Conservation (phyloP, 2,797 vertebrate genomes). For the Melanotaenia boesemani region DNA sequence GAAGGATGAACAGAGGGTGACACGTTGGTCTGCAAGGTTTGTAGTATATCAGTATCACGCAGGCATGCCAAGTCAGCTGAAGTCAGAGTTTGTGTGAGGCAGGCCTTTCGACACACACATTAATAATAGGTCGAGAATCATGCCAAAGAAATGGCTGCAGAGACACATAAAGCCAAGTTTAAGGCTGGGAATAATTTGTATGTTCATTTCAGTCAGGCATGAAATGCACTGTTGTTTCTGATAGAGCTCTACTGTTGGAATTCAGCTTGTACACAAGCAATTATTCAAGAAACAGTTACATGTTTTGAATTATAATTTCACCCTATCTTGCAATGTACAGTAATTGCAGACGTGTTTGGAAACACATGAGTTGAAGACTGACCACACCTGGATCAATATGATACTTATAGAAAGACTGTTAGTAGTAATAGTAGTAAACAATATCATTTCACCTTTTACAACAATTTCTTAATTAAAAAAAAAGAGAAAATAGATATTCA, state of each 20-base stretch:
- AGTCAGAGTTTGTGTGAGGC: slow-evolving; percentile 21
- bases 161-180: neutral
- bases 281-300: too few species aligned
- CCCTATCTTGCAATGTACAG: too few species aligned
- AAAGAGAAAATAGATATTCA: neutral
- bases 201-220: slow-evolving; percentile 25
- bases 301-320: too few species aligned
- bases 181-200: slow-evolving; percentile 8
- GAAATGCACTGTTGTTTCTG: slow-evolving; percentile 12
- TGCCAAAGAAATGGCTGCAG: neutral
- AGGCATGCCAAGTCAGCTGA: slow-evolving; percentile 21
- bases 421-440: neutral
- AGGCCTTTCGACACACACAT: slow-evolving; percentile 1
- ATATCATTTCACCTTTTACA: neutral
- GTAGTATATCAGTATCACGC: slow-evolving; percentile 34
- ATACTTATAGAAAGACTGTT: neutral
- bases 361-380: too few species aligned
- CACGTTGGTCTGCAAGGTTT: slow-evolving; percentile 29
- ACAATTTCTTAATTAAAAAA: neutral
- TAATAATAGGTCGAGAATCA: neutral
- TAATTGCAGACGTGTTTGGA: too few species aligned
- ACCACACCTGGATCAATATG: too few species aligned
- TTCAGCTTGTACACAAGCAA: slow-evolving; percentile 8
- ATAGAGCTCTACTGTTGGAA: slow-evolving; percentile 15
- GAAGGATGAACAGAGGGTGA: slow-evolving; percentile 2